These are phyloP conservation scores for Gnathonemus echidnorhynchus DNA, from an alignment of 2,113 vertebrate genomes.

Conservation along the genomic window DNA sequence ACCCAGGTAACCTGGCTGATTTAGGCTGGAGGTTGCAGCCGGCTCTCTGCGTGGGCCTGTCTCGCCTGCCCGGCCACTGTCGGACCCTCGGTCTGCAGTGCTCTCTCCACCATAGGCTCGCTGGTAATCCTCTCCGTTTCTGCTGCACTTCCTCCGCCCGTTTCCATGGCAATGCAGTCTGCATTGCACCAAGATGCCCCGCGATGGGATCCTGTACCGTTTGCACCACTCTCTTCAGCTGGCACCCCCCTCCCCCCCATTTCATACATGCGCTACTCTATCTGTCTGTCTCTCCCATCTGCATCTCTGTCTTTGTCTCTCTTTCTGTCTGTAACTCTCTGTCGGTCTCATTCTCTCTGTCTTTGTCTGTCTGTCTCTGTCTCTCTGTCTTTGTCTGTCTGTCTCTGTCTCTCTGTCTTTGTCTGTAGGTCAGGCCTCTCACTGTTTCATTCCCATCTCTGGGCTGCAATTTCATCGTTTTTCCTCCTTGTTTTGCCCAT, in stretches of 20 bases:
- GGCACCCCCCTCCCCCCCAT: background rate
- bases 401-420: background rate
- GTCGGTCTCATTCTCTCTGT: background rate
- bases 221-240: constrained; percentile 25
- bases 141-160: constrained; percentile 47
- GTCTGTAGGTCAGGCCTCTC: background rate
- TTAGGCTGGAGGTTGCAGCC: background rate
- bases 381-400: background rate
- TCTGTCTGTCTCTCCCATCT: background rate
- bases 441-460: background rate
- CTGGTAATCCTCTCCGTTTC: constrained; percentile 58
- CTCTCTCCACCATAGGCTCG: constrained; percentile 41
- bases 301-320: background rate
- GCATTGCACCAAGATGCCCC: constrained; percentile 73
- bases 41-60: background rate
- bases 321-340: background rate
- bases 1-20: background rate
- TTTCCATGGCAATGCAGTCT: constrained; percentile 78
- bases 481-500: background rate
- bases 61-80: background rate
- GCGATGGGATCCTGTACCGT: constrained; percentile 41
- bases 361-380: background rate
- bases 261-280: background rate
- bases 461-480: background rate
- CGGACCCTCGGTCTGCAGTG: constrained; percentile 33